A percentile compares a stretch with the other conserved stretches of the same genome.
phyloP scores from a whole-genome alignment of 2,113 vertebrate genomes.

The Macquaria ambigua region DNA sequence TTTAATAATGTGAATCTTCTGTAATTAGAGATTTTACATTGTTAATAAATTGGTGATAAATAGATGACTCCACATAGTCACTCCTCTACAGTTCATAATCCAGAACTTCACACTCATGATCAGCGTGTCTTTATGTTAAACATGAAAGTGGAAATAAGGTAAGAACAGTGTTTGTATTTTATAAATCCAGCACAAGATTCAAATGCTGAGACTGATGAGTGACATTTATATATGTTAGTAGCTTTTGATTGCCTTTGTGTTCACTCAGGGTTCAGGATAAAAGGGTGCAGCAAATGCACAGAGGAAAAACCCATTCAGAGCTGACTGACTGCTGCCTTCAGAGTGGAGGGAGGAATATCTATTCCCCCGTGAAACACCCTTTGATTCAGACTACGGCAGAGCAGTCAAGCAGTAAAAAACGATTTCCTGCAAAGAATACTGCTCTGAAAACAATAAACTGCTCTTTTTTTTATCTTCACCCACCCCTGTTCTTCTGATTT shows the following conservation, averaged over 20 bases:
- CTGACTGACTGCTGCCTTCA: constrained; percentile 41
- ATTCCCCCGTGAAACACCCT: constrained; percentile 54
- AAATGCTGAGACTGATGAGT: neutral
- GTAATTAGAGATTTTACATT: neutral
- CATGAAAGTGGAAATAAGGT: neutral
- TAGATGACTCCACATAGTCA: no score
- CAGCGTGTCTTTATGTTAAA: neutral
- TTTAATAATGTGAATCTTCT: no score
- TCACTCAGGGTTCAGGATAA: neutral
- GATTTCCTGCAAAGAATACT: constrained; percentile 66
- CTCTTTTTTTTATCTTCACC: constrained; percentile 57
- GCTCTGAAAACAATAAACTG: constrained; percentile 58
- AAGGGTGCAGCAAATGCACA: constrained; percentile 30
- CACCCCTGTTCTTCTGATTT: constrained; percentile 19
- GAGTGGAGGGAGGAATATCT: constrained; percentile 42
- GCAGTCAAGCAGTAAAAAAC: constrained; percentile 68
- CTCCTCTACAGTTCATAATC: neutral
- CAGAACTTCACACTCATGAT: neutral
- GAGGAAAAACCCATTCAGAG: constrained; percentile 35
- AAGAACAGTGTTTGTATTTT: neutral
- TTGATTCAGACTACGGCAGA: constrained; percentile 58
- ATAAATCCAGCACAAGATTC: neutral
- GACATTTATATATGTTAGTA: neutral
- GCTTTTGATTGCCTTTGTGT: constrained; percentile 1
- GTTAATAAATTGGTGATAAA: neutral